Evolutionary conservation across 2,113 vertebrate species (phyloP), one percentile per base, ranked within the genome.

Genomic region (Chinchilla lanigera): DNA sequence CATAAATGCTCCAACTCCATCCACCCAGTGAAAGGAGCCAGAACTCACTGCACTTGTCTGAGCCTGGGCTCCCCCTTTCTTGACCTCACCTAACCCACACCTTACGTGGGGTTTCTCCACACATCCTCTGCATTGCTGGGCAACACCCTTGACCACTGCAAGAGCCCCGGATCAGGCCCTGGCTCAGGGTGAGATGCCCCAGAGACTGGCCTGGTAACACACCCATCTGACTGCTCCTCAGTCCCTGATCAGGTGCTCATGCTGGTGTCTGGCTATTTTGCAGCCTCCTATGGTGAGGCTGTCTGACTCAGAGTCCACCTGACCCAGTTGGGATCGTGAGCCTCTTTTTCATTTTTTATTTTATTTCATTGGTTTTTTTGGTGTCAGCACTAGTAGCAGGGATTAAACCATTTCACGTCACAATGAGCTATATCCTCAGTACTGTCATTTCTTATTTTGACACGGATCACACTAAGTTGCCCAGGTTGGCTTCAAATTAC

Each of bases 241-340:
- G 73, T 47, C 26, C 44, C 2, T 16, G 41, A 13, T 14, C 24
- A 47, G 52, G 28, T 12, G 16, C 67, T 54, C 41, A 3, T 0
- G 0, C 2, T 2, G 1, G 30, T 4, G 56, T 13, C 61, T 50
- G 26, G 44, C 38, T 47, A 16, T 12, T 77, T 61, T 38, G 14
- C 6, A 22, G 50, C 30, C 44, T 73, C 81, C 56, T 26, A 60
- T 38, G 16, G 17, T 3, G 0, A 0, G 6, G 16, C 13, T 50
- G 3, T 63, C 22, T 82, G 56, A 84, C 61, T 80, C 11, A 7
- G 38, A 4, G 54, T 22, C 65, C 9, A 17, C 63, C 47, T 28
- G 30, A 63, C 58, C 30, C 63, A 28, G 41, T 63, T 0, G 4
- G 41, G 60, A 17, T 78, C 44, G 13, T 78, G 28, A 30, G 3